Conservation (phyloP, 2,888 invertebrate species). For the Cheiracanthium punctorium region DNA sequence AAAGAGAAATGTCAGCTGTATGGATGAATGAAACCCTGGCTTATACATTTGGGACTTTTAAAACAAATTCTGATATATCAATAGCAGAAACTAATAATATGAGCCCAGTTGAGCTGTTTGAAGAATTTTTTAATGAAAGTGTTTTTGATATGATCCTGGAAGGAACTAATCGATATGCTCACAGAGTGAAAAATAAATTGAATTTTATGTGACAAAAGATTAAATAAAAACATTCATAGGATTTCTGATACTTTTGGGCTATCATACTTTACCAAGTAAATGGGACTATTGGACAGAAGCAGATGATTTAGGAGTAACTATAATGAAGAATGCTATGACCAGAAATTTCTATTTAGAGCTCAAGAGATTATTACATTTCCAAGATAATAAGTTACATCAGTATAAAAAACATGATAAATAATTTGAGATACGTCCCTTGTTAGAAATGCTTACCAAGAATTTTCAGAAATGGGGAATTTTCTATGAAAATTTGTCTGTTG, state of each 20-base stretch:
- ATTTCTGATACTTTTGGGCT: constrained; percentile 16
- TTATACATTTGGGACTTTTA: constrained; percentile 8
- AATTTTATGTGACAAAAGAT: not conserved
- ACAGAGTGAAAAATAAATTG: not conserved
- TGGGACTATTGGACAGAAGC: constrained; percentile 14
- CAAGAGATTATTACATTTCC: not conserved
- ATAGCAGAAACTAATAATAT: constrained; percentile 15
- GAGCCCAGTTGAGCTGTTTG: constrained; percentile 11
- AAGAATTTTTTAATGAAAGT: constrained; percentile 11
- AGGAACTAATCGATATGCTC: not conserved
- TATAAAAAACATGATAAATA: not conserved
- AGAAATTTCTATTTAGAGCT: not conserved
- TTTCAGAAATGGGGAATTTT: not conserved
- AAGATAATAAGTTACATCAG: not conserved
- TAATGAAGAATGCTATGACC: constrained; percentile 14
- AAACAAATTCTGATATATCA: not conserved
- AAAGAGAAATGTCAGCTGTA: not conserved
- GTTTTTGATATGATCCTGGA: not conserved
- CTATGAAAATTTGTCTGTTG: not conserved
- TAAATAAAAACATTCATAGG: not conserved
- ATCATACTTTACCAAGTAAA: constrained; percentile 11
- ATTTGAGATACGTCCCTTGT: not conserved
- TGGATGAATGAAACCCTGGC: not conserved
- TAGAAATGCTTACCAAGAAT: not conserved
- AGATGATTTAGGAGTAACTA: constrained; percentile 13